Evolutionary conservation across 2,888 invertebrate species (phyloP).

Genomic region (Rutpela maculata): DNA sequence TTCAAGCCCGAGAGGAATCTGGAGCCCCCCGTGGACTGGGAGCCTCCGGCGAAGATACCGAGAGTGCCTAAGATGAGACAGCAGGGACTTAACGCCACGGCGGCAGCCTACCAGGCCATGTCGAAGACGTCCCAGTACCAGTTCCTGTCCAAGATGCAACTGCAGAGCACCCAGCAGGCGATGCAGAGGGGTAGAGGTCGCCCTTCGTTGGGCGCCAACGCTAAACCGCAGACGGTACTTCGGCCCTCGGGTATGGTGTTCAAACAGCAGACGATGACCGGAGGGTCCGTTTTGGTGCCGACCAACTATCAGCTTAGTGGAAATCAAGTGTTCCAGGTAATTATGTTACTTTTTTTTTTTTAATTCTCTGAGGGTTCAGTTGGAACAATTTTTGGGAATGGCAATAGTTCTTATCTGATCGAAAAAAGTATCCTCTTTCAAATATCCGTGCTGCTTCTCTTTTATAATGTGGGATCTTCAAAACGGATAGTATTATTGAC

Average conservation of each 20-base stretch:
- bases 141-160: conserved; percentile 70
- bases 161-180: conserved; percentile 59
- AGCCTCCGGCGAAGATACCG: conserved; percentile 95
- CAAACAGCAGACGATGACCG: conserved; percentile 79
- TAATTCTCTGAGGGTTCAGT: conserved; percentile 9
- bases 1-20: conserved; percentile 92
- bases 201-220: conserved; percentile 64
- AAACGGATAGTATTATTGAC: background rate
- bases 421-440: background rate
- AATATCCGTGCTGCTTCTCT: background rate
- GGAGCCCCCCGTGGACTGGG: conserved; percentile 92
- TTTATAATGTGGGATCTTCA: background rate
- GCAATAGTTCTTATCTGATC: background rate
- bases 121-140: conserved; percentile 71
- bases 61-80: conserved; percentile 77
- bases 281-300: conserved; percentile 77
- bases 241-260: conserved; percentile 80
- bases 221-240: conserved; percentile 61
- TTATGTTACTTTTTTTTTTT: conserved; percentile 53
- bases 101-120: conserved; percentile 75
- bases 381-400: background rate
- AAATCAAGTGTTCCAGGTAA: conserved; percentile 81
- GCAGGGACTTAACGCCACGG: conserved; percentile 69
- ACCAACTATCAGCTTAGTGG: conserved; percentile 79
- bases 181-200: conserved; percentile 71